Conservation (phyloP, 2,888 invertebrate species). For the Pelosia muscerda region DNA sequence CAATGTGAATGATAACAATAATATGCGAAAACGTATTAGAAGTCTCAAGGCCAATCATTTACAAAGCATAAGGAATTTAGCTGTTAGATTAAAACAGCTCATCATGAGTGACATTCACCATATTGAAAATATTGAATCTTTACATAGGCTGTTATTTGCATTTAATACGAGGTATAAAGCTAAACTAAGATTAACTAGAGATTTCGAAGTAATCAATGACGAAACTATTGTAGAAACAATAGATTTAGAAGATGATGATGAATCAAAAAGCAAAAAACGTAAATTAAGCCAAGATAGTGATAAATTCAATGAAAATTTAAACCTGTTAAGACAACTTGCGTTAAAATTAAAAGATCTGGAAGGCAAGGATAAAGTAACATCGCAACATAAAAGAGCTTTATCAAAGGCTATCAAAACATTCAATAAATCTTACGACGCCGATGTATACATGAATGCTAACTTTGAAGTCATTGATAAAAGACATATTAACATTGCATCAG, state of each 20-base stretch:
- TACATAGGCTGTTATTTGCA: constrained; percentile 64
- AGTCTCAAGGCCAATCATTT: constrained; percentile 56
- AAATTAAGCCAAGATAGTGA: constrained; percentile 46
- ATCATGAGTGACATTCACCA: constrained; percentile 48
- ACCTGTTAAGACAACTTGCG: constrained; percentile 64
- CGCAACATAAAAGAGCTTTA: constrained; percentile 71
- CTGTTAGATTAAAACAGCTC: constrained; percentile 58
- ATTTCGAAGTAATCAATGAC: constrained; percentile 62
- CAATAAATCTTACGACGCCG: constrained; percentile 73
- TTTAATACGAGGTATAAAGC: constrained; percentile 70
- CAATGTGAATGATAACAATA: constrained; percentile 26
- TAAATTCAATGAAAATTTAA: constrained; percentile 63
- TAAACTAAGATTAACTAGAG: constrained; percentile 58
- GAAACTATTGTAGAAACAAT: constrained; percentile 72
- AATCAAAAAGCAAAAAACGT: constrained; percentile 59
- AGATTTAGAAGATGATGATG: constrained; percentile 72
- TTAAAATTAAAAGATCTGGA: constrained; percentile 64
- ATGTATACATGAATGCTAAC: constrained; percentile 65
- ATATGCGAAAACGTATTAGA: constrained; percentile 53
- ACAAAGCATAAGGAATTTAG: constrained; percentile 61
- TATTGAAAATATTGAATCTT: constrained; percentile 52
- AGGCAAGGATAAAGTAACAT: constrained; percentile 56
- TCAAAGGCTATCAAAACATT: constrained; percentile 73
- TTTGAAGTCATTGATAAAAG: constrained; percentile 67
- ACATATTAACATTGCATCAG: constrained; percentile 67